Base-by-base conservation (phyloP, 2,888 invertebrate genomes). In the Oasisia sp. region DNA sequence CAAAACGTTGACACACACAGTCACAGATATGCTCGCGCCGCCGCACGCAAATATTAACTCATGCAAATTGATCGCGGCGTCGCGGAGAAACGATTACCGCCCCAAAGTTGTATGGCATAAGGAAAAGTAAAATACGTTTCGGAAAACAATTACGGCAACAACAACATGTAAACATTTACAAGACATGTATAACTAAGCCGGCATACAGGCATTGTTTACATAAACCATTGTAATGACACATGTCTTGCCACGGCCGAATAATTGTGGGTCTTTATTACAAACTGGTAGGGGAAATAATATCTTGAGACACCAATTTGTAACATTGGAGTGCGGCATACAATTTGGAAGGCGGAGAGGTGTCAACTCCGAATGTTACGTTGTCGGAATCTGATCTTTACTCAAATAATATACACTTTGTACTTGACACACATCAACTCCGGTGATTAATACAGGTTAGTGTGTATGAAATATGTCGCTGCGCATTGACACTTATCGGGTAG, bases 341-440 rank as follows among this genome's bases (percentile, higher is more conserved):
- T 27, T n/a, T 19, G 74, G 14, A 74, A 74, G n/a, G 74, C 27
- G 74, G 74, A 74, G 19, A 74, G n/a, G 74, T 74, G 74, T 27
- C 19, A 19, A 27, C 27, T 74, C 74, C 74, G 74, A 74, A 74
- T 74, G 74, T 74, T 74, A 74, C 74, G 74, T 74, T 27, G 74
- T 19, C 14, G 74, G 74, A 74, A 74, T 74, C n/a, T 74, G 74
- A 74, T 74, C 74, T 74, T 74, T 74, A 74, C 27, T 74, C 27
- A 74, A n/a, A 74, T 74, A 74, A 74, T n/a, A 74, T 27, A 74
- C 27, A 74, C 74, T 14, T n/a, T 27, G 27, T 74, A 74, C 74
- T 74, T 74, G 74, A 74, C 74, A 74, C 74, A 74, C 74, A 19
- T 74, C 74, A 74, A 74, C 74, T n/a, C 74, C 74, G n/a, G 74